Evolutionary conservation across 2,113 vertebrate species (phyloP).

Genomic region (Oenanthe melanoleuca): DNA sequence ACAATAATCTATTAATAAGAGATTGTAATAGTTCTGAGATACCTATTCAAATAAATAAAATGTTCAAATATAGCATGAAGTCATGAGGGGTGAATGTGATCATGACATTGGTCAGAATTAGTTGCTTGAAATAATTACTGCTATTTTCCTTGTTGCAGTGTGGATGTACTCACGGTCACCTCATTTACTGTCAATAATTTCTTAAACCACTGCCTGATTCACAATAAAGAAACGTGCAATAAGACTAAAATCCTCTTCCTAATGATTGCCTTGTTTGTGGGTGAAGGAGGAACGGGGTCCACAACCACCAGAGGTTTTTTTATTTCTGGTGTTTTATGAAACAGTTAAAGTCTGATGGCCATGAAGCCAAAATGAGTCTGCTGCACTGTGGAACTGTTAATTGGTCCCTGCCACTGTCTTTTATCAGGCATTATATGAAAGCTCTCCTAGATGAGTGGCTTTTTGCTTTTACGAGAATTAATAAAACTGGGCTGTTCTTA

Average conservation of each 20-base stretch:
- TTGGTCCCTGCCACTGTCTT: not conserved
- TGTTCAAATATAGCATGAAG: not conserved
- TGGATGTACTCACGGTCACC: too few species aligned
- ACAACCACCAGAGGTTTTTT: too few species aligned
- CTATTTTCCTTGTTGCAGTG: not conserved
- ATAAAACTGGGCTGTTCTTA: not conserved
- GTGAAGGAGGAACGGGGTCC: not conserved
- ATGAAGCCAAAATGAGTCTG: not conserved
- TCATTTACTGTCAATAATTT: not conserved
- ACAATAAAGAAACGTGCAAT: not conserved
- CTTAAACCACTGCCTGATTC: not conserved
- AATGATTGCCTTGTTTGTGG: not conserved
- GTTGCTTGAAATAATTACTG: not conserved
- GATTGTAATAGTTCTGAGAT: not conserved
- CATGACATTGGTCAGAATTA: not conserved
- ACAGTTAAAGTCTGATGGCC: not conserved
- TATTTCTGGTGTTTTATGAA: not conserved
- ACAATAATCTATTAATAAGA: not conserved
- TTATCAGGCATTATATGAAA: not conserved
- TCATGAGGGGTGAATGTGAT: fast-evolving
- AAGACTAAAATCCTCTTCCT: not conserved
- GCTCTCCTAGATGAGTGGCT: not conserved
- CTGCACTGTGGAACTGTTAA: not conserved
- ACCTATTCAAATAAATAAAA: not conserved
- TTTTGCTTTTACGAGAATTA: slow-evolving; percentile 17